These are phyloP conservation scores for Chaenodraco wilsoni DNA, from an alignment of 2,797 vertebrate genomes.

Conservation along the genomic window DNA sequence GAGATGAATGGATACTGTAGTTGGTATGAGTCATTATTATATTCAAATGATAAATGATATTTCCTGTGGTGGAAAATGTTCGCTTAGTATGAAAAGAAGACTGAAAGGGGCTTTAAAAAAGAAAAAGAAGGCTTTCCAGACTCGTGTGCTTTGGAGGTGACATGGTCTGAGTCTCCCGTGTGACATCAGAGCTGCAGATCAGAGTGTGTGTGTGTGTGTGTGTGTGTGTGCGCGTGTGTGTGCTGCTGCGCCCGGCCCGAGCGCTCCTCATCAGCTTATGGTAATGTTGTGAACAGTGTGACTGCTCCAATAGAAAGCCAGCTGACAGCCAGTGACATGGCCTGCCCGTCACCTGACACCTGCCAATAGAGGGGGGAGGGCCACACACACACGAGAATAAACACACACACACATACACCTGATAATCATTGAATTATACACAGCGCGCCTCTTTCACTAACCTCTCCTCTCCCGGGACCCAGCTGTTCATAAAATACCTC, in stretches of 20 bases:
- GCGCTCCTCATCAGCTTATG: constrained; percentile 80
- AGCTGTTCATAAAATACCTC: constrained; percentile 95
- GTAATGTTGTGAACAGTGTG: constrained; percentile 79
- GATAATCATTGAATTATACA: constrained; percentile 89
- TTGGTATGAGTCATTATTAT: not conserved
- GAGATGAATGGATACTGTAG: not conserved
- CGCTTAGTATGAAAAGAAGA: not conserved
- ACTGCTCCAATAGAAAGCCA: constrained; percentile 81
- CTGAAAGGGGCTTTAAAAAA: not conserved
- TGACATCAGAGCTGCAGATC: constrained; percentile 63
- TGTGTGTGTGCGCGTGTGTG: no score
- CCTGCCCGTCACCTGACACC: constrained; percentile 86
- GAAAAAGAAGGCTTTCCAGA: constrained; percentile 30
- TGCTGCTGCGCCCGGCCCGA: constrained; percentile 45
- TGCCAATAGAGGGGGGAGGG: constrained; percentile 78
- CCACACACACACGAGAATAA: constrained; percentile 28
- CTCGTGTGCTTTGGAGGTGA: constrained; percentile 39
- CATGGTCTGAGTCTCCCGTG: constrained; percentile 40
- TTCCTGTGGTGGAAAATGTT: constrained; percentile 1
- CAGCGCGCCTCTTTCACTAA: constrained; percentile 85
- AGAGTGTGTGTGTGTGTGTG: constrained; percentile 40
- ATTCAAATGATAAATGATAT: not conserved
- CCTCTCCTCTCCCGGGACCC: constrained; percentile 87
- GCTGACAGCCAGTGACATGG: constrained; percentile 84
- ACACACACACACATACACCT: constrained; percentile 67